Evolutionary conservation across 2,113 vertebrate genomes (phyloP), one percentile per base, ranked within the genome.

Genomic region (Coracopsis vasa): DNA sequence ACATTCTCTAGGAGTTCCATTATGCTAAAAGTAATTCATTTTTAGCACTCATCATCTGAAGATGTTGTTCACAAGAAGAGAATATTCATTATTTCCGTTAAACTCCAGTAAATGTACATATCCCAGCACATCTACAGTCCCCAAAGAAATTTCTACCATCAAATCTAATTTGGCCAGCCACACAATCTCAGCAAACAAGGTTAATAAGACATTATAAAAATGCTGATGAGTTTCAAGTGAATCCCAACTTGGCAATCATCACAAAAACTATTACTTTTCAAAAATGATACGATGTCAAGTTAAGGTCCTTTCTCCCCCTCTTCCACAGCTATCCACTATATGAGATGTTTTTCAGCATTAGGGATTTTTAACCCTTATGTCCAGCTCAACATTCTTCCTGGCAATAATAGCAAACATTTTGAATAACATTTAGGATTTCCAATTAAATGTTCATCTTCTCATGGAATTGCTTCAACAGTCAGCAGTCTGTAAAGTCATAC

Each of bases 151-250:
- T 92, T 88, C 62, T 83, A n/a, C 19, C 14, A 60, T 62, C 62
- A 73, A 77, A 94, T 92, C 82, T 92, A 93, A 93, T 96, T 92
- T 94, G 74, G 14, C 35, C 29, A 86, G 24, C 15, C 27, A 54
- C 42, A 69, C 27, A 93, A 67, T 86, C 71, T 80, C 81, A 86
- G 80, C 29, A 95, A 96, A 96, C 79, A 94, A 93, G 54, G 50
- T 96, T 96, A 94, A 84, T 86, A 90, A 91, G 29, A 51, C 64
- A 90, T 93, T 69, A 66, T 70, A 93, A 96, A 97, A 90, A 80
- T 64, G 85, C 35, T 92, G 58, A 86, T 83, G 75, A 86, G 14
- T 93, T 96, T 88, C 80, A 78, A 92, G 64, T n/a, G 45, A 95
- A 88, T 91, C 75, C 28, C 75, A 83, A 13, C 16, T 77, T 80